Evolutionary conservation across 1,140 invertebrate species (phyloP).

Genomic region (Macrobrachium rosenbergii): DNA sequence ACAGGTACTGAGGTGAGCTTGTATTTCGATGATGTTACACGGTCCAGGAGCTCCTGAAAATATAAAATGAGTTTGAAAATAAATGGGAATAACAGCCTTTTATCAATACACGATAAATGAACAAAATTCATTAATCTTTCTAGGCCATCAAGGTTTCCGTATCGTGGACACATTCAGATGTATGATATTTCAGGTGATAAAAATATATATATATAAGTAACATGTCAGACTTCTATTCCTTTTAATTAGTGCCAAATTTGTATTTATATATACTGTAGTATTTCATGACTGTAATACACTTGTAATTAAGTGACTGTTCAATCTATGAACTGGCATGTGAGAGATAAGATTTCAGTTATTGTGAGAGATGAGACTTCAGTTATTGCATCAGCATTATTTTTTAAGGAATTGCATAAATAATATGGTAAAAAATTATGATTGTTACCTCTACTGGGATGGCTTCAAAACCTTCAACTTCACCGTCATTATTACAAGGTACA

Average conservation of each 20-base stretch:
- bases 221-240: no score
- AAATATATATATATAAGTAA: no score
- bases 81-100: not conserved
- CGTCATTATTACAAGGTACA: constrained; percentile 89
- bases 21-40: constrained; percentile 85
- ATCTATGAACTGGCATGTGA: no score
- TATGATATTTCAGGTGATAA: no score
- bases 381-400: not conserved
- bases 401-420: not conserved
- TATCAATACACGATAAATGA: not conserved
- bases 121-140: not conserved
- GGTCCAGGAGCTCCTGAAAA: constrained; percentile 76
- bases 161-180: no score
- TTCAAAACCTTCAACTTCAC: constrained; percentile 92
- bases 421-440: not conserved
- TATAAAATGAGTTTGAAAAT: not conserved
- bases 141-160: no score
- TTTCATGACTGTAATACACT: no score
- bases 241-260: no score
- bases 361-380: no score
- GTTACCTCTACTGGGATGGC: constrained; percentile 80
- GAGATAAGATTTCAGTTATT: no score
- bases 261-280: no score
- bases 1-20: constrained; percentile 94
- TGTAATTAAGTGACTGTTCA: no score